Evolutionary conservation across 1,140 invertebrate species (phyloP), one percentile per base, ranked within the genome.

Genomic region (Dufourea novaeangliae): DNA sequence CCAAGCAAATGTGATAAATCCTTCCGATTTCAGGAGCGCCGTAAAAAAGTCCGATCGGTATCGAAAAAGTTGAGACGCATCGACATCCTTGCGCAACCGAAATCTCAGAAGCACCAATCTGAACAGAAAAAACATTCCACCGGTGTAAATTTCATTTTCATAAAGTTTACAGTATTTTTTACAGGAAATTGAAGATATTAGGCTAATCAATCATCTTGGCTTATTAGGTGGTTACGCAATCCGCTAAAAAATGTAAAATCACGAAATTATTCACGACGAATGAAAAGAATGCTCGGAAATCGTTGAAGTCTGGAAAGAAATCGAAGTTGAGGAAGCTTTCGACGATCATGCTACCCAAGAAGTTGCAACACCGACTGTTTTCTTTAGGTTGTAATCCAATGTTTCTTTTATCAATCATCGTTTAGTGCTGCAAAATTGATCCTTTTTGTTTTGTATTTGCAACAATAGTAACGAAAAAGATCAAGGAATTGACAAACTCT

Each of bases 71-170:
- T 57, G 6, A 75, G 39, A 17, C 73, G 66, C 5, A 76, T 76
- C 54, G 73, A 76, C 20, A 44, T 76, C 7, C 32, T 76, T 2
- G 73, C 64, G 4, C 54, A 59, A 11, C 64, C 73, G 1, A 76
- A 59, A 46, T 69, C 17, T 46, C 1, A 32, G 5, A 68, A 59
- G 14, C 4, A 34, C 22, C 39, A 14, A 41, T 3, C 6, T 3
- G 10, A n/a, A 17, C 17, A 37, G 12, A 34, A 46, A 2, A 29
- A 29, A 22, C 62, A 10, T 17, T 56, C 32, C 17, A 17, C 27
- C 17, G 57, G 10, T 27, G 72, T 75, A 57, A 68, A 25, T 32
- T 12, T 12, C 7, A 32, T 68, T 25, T 2, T 14, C 17, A 20
- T 62, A 32, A 0, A 25, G 20, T 62, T 20, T 14, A 22, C 22